phyloP scores from a whole-genome alignment of 1,140 invertebrate species.

The Lepidotrigona ventralis region DNA sequence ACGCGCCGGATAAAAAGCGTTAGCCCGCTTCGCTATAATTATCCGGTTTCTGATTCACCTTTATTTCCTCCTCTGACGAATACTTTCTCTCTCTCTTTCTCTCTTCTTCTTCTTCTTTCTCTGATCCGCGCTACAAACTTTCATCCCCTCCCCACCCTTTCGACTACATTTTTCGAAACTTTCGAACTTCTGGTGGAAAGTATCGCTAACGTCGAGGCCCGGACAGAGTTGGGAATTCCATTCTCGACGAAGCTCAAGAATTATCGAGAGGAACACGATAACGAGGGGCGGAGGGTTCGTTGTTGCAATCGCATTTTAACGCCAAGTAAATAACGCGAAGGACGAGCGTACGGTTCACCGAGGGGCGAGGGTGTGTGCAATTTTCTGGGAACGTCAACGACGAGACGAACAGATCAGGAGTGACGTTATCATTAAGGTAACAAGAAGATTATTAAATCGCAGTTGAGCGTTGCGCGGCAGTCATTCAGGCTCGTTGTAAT shows the following conservation, averaged over 20 bases:
- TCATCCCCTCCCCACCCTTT: no score
- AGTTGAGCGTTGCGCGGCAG: not conserved
- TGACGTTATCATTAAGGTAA: conserved; percentile 43
- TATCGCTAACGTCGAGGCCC: no score
- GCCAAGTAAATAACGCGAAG: not conserved
- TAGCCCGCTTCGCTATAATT: conserved; percentile 9
- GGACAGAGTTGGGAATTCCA: not conserved
- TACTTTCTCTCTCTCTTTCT: no score
- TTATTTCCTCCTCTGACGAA: not conserved
- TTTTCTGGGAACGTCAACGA: not conserved
- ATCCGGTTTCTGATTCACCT: conserved; percentile 23
- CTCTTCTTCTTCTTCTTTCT: no score
- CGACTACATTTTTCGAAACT: not conserved
- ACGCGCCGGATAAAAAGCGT: not conserved
- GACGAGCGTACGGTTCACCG: not conserved
- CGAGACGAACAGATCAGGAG: not conserved
- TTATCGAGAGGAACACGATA: not conserved
- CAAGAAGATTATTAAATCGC: conserved; percentile 40
- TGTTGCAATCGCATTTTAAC: not conserved
- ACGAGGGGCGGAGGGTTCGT: no score
- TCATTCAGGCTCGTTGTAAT: conserved; percentile 26
- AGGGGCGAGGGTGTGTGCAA: not conserved
- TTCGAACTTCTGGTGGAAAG: not conserved
- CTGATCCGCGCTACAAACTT: no score
- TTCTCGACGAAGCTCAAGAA: not conserved